phyloP scores from a whole-genome alignment of 2,113 vertebrate species.

The Megaceryle torquata region DNA sequence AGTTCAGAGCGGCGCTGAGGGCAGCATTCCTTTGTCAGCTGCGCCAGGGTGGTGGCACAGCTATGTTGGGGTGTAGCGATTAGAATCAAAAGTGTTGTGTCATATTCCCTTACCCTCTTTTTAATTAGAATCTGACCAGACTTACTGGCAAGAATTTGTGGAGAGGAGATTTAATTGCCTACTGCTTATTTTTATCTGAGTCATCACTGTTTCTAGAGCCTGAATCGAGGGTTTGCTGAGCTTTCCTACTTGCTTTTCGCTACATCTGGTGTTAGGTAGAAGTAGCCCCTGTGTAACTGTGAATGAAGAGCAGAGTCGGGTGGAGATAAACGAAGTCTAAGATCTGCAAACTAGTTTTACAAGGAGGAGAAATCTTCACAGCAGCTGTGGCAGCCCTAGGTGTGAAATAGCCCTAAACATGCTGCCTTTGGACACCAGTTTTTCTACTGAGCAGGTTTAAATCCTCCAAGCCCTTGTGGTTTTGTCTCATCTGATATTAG shows the following conservation, averaged over 20 bases:
- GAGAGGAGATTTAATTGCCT: not conserved
- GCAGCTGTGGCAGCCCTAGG: slow-evolving; percentile 40
- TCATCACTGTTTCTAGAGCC: not conserved
- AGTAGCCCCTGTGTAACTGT: not conserved
- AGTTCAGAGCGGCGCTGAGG: not conserved
- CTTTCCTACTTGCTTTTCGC: not conserved
- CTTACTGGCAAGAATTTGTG: not conserved
- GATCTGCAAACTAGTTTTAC: no score
- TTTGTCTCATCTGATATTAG: slow-evolving; percentile 11
- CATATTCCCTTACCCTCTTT: not conserved
- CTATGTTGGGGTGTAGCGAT: no score
- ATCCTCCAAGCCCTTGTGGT: not conserved
- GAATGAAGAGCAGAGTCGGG: not conserved
- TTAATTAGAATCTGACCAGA: not conserved
- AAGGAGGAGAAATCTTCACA: not conserved
- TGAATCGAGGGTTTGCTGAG: not conserved
- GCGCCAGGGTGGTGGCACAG: not conserved
- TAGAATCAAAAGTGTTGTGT: not conserved
- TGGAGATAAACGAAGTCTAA: not conserved
- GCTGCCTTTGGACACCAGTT: not conserved
- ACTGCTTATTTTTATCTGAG: not conserved
- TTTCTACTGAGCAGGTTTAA: not conserved
- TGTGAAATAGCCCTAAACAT: not conserved
- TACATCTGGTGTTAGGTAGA: not conserved
- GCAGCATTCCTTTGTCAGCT: not conserved